Evolutionary conservation across 2,888 invertebrate species (phyloP).

Genomic region (Polia nebulosa): DNA sequence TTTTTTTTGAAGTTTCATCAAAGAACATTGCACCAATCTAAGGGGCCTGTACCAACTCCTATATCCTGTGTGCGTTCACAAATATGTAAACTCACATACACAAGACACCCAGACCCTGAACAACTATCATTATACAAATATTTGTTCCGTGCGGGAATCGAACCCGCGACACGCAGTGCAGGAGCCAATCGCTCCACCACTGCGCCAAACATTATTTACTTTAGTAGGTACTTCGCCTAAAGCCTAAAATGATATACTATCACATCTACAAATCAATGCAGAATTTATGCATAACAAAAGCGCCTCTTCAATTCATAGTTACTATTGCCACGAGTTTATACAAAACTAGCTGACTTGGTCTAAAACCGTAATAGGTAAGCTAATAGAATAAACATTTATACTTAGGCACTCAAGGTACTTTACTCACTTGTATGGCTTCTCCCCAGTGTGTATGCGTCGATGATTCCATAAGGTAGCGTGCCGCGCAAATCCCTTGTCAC

Average conservation of each 20-base stretch:
- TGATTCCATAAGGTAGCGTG: slow-evolving; percentile 98
- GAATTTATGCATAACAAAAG: not conserved
- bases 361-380: slow-evolving; percentile 8
- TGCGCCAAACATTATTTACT: no score
- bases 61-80: no score
- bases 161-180: no score
- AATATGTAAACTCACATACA: no score
- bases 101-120: no score
- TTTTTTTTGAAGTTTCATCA: no score
- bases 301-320: not conserved
- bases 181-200: no score
- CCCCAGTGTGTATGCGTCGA: slow-evolving; percentile 96
- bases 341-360: not conserved
- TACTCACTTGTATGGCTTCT: slow-evolving; percentile 95
- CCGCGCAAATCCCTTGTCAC: slow-evolving; percentile 96
- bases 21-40: no score
- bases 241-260: not conserved
- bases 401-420: slow-evolving; percentile 11
- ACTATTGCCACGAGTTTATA: not conserved
- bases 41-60: no score
- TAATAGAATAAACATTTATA: slow-evolving; percentile 27
- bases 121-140: no score
- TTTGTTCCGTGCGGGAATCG: no score
- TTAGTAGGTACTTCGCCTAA: not conserved
- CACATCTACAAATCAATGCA: not conserved